phyloP scores from a whole-genome alignment of 64 coral and sea anemone species.

The Pocillopora damicornis region DNA sequence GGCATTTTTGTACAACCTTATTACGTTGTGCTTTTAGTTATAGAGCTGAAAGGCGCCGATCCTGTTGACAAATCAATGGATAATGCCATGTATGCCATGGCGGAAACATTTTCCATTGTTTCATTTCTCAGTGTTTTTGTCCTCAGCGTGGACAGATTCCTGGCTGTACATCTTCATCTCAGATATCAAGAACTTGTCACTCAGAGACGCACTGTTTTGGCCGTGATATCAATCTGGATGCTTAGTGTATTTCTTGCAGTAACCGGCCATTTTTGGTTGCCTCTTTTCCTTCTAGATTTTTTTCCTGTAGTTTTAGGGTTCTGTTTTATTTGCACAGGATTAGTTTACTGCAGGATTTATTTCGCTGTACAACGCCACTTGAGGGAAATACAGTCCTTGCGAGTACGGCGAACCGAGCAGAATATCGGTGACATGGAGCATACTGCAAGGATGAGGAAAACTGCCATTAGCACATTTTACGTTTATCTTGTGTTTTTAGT shows the following conservation, averaged over 20 bases:
- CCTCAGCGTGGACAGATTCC: not conserved
- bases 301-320: not conserved
- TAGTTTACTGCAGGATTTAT: not conserved
- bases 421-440: not conserved
- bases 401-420: not conserved
- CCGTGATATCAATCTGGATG: conserved; percentile 9
- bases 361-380: not conserved
- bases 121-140: not conserved
- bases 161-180: not conserved
- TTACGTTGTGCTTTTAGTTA: not conserved
- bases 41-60: not conserved
- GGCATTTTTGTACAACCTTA: conserved; percentile 1
- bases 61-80: not conserved
- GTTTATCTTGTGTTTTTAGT: conserved; percentile 20
- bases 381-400: not conserved
- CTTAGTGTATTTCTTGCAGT: not conserved
- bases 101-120: not conserved
- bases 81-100: not conserved
- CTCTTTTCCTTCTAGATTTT: no score
- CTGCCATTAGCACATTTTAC: not conserved
- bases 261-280: not conserved
- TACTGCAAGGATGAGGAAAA: not conserved
- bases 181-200: not conserved
- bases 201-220: not conserved
- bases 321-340: not conserved